Evolutionary conservation across 1,140 invertebrate genomes (phyloP).

Genomic region (Aphidius ervi): DNA sequence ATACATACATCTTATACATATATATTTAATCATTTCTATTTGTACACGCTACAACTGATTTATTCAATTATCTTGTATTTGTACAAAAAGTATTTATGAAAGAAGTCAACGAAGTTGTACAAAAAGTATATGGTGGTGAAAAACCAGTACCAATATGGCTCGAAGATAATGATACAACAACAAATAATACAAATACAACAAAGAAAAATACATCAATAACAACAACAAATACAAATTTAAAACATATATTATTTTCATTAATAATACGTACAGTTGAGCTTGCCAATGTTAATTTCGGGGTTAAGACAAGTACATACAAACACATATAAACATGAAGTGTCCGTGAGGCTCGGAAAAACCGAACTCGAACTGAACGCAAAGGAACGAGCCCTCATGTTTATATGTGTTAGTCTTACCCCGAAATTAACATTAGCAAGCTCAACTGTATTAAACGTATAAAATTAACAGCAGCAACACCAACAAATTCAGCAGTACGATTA

Average conservation of each 20-base stretch:
- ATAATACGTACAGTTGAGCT: constrained; percentile 59
- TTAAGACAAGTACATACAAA: too few species aligned
- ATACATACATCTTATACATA: too few species aligned
- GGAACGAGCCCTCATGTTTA: neutral
- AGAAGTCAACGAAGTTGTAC: constrained; percentile 95
- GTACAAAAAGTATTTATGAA: constrained; percentile 99
- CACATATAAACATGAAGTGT: too few species aligned
- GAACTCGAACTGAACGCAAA: too few species aligned
- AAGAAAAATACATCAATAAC: constrained; percentile 27
- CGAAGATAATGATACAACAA: constrained; percentile 66
- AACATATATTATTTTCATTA: constrained; percentile 81
- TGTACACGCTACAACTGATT: constrained; percentile 97
- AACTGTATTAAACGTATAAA: too few species aligned
- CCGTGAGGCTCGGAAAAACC: too few species aligned
- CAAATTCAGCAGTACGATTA: too few species aligned
- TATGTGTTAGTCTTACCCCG: neutral
- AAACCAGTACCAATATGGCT: constrained; percentile 88
- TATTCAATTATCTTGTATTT: constrained; percentile 96
- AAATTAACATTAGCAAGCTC: constrained; percentile 8
- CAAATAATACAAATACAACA: neutral
- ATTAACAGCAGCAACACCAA: too few species aligned
- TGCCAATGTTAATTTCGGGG: too few species aligned
- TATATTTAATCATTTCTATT: too few species aligned
- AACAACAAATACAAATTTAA: constrained; percentile 50
- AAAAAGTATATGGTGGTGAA: constrained; percentile 94